Conservation (phyloP, 2,797 vertebrate genomes). For the Graptemys geographica region DNA sequence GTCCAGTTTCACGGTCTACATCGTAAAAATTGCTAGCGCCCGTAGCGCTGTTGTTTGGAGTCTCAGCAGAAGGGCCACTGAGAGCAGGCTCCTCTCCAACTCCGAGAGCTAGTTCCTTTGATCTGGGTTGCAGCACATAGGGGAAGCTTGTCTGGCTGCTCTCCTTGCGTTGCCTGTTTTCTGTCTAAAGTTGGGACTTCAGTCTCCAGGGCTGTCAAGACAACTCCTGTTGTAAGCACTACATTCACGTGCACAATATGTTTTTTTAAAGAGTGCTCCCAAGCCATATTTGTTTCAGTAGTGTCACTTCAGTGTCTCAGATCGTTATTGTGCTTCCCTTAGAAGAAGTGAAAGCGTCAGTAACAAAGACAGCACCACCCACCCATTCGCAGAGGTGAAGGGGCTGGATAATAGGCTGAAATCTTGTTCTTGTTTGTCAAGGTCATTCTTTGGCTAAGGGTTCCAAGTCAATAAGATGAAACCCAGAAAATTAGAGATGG, state of each 20-base stretch:
- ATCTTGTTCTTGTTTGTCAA: background rate
- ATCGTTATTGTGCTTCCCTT: background rate
- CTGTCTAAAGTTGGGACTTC: background rate
- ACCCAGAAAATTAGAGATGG: background rate
- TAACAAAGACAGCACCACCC: background rate
- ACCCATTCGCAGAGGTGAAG: background rate
- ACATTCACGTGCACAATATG: background rate
- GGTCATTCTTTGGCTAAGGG: background rate
- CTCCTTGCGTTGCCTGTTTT: background rate
- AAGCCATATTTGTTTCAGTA: background rate
- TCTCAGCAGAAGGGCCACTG: background rate
- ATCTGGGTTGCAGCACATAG: background rate
- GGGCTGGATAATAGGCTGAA: background rate
- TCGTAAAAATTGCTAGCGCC: background rate
- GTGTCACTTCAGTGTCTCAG: background rate
- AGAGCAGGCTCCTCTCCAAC: accelerated
- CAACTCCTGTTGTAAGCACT: background rate
- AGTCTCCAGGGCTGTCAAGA: background rate
- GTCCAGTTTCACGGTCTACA: background rate
- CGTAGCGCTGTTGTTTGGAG: accelerated
- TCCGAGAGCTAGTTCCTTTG: background rate
- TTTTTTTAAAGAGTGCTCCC: background rate
- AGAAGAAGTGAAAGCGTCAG: background rate
- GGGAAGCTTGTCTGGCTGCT: background rate
- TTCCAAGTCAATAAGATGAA: background rate